Evolutionary conservation across 2,888 invertebrate species (phyloP).

Genomic region (Drosophila ustulata): DNA sequence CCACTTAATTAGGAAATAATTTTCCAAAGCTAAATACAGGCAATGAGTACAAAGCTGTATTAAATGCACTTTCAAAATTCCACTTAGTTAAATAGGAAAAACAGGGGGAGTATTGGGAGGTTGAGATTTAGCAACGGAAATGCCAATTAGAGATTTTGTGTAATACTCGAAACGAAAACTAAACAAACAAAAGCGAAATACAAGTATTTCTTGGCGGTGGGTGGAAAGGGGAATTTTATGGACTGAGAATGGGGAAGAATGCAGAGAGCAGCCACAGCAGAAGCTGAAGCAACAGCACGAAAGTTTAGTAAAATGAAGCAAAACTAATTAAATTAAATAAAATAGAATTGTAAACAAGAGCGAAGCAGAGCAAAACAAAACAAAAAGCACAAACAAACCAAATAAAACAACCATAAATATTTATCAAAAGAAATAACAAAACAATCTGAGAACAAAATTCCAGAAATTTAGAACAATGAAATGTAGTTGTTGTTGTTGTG

Average conservation of each 20-base stretch:
- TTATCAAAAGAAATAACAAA: slow-evolving; percentile 66
- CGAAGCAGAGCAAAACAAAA: slow-evolving; percentile 16
- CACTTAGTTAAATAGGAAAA: background rate
- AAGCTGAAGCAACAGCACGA: slow-evolving; percentile 15
- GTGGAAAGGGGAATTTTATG: slow-evolving; percentile 33
- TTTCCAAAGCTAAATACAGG: background rate
- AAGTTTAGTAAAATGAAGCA: slow-evolving; percentile 59
- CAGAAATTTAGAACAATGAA: slow-evolving; percentile 57
- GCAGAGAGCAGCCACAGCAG: slow-evolving; percentile 7
- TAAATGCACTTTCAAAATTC: slow-evolving; percentile 1
- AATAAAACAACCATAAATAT: slow-evolving; percentile 70
- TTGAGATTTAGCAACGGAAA: slow-evolving; percentile 51
- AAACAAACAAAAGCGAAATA: slow-evolving; percentile 41
- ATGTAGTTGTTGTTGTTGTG: slow-evolving; percentile 14
- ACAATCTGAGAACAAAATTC: slow-evolving; percentile 53
- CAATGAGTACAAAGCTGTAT: background rate
- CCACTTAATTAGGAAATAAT: background rate
- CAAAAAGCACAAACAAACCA: slow-evolving; percentile 45
- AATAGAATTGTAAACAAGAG: slow-evolving; percentile 70
- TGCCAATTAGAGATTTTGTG: slow-evolving; percentile 65
- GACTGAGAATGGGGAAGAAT: slow-evolving; percentile 25
- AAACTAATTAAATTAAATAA: slow-evolving; percentile 77
- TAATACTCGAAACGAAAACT: slow-evolving; percentile 47
- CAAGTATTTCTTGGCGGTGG: slow-evolving; percentile 35
- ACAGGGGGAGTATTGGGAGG: background rate